Evolutionary conservation across 2,888 invertebrate genomes (phyloP), one percentile per base, ranked within the genome.

Genomic region (Drosophila meridiana): DNA sequence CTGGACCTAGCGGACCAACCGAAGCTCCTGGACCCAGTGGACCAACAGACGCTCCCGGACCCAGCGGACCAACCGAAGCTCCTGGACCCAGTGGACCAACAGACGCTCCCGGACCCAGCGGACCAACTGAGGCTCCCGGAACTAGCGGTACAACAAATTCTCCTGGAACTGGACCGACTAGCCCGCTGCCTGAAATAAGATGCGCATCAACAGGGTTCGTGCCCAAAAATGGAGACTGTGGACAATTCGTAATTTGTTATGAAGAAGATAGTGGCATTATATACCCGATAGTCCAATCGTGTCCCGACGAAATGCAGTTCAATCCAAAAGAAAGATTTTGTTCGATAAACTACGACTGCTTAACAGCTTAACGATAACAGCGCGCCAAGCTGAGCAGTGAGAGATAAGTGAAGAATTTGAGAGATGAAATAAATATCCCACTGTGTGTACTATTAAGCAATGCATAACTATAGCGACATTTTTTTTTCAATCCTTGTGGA

Each of bases 131-230:
- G 0, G 28, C 34, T 20, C 52, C 52, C 1, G 52, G 34, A 11
- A 4, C 47, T 1, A 28, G 11, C 26, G 20, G 20, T 20, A 20
- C 47, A 28, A 47, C 47, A 4, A 28, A 47, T 20, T 28, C 47
- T 47, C 42, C 42, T 6, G 42, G 38, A 20, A 14, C 55, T 9
- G 36, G 4, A n/a, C 8, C 55, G 4, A 38, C 50, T 14, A 55
- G 34, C 8, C 40, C 32, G 38, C 13, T 7, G 20, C 13, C 40
- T 30, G 45, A 38, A 3, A 14, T 20, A n/a, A 0, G 3, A 1
- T 92, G 92, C 53, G 74, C 83, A 1, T 76, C 77, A 34, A 66
- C 60, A 3, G 92, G 92, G 1, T 80, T 87, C 63, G 71, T 82
- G 38, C 85, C 89, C 0, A 47, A 65, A 8, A 64, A 61, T 9